Evolutionary conservation across 2,113 vertebrate genomes (phyloP).

Genomic region (Corythoichthys intestinalis): DNA sequence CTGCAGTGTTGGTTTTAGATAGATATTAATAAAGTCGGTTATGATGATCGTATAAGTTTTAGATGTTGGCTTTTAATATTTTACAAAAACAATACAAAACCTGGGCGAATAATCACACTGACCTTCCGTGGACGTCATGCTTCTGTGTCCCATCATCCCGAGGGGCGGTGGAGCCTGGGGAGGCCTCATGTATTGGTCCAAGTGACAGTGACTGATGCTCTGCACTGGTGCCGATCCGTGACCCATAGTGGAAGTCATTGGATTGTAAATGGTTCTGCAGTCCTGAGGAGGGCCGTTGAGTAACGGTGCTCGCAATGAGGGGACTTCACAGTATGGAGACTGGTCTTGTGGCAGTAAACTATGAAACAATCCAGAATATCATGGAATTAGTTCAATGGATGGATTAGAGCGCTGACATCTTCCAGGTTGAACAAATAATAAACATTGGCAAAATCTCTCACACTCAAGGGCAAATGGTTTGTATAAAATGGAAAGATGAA

Average conservation of each 20-base stretch:
- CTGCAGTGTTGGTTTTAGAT: too few species aligned
- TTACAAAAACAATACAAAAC: too few species aligned
- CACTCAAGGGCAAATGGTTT: not conserved
- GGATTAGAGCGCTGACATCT: not conserved
- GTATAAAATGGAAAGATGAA: not conserved
- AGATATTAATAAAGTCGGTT: too few species aligned
- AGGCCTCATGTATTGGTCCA: slow-evolving; percentile 84
- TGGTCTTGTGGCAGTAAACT: slow-evolving; percentile 57
- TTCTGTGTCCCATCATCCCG: slow-evolving; percentile 72
- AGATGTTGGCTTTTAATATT: too few species aligned
- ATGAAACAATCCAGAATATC: not conserved
- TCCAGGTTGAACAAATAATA: too few species aligned
- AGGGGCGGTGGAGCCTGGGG: slow-evolving; percentile 71
- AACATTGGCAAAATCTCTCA: not conserved
- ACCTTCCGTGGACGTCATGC: slow-evolving; percentile 68
- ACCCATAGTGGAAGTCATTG: slow-evolving; percentile 73
- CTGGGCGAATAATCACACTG: slow-evolving; percentile 23
- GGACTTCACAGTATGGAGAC: slow-evolving; percentile 65
- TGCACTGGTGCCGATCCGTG: slow-evolving; percentile 69
- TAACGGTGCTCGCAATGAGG: slow-evolving; percentile 55
- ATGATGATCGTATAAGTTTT: too few species aligned
- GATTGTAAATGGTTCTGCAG: slow-evolving; percentile 81
- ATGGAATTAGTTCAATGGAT: not conserved
- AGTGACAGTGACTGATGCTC: slow-evolving; percentile 68
- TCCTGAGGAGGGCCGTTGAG: slow-evolving; percentile 60